Evolutionary conservation across 2,888 invertebrate genomes (phyloP).

Genomic region (Liodrosophila aerea): DNA sequence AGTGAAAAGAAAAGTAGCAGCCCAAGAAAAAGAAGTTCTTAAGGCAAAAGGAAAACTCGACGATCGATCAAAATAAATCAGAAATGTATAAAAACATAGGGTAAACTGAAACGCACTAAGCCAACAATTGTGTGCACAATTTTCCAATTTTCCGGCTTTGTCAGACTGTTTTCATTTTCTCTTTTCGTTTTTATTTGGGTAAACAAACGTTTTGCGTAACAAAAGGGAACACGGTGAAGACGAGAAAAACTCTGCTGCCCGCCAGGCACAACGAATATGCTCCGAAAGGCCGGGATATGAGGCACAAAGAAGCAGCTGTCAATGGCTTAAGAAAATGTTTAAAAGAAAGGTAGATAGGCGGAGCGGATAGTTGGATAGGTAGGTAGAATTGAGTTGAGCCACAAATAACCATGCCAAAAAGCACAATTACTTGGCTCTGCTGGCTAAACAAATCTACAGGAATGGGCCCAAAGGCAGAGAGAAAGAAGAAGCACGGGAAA

Average conservation of each 20-base stretch:
- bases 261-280: constrained; percentile 46
- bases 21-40: constrained; percentile 18
- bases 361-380: constrained; percentile 22
- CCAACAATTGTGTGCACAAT: constrained; percentile 70
- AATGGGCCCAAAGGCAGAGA: constrained; percentile 18
- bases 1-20: constrained; percentile 5
- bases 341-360: constrained; percentile 21
- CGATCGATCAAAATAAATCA: constrained; percentile 77
- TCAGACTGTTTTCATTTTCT: constrained; percentile 26
- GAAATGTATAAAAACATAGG: constrained; percentile 59
- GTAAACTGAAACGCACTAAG: constrained; percentile 39
- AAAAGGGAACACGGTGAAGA: constrained; percentile 51
- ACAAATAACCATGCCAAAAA: constrained; percentile 46
- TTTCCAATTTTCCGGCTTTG: constrained; percentile 65
- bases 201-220: constrained; percentile 75
- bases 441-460: constrained; percentile 50
- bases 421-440: constrained; percentile 46
- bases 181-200: constrained; percentile 52
- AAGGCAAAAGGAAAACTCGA: constrained; percentile 57
- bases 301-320: constrained; percentile 63
- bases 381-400: constrained; percentile 36
- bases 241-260: constrained; percentile 43
- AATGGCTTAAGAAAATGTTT: constrained; percentile 39
- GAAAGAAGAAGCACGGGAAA: constrained; percentile 12
- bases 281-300: constrained; percentile 32